These are phyloP conservation scores for Dendrophyllia cribrosa DNA, from an alignment of 64 coral and sea anemone genomes.

Conservation along the genomic window DNA sequence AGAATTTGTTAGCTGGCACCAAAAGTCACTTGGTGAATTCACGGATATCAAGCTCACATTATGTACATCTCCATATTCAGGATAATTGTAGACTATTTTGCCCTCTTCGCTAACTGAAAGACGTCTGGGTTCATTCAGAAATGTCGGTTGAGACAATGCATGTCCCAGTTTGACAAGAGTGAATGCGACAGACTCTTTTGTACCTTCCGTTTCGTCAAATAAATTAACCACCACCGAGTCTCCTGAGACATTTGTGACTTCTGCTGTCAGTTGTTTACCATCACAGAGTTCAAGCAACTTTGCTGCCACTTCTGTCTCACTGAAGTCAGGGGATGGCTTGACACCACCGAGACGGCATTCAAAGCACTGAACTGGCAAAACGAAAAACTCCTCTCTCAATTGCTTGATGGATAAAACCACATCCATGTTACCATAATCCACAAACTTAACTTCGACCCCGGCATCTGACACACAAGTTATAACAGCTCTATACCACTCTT, in stretches of 20 bases:
- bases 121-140: slow-evolving; percentile 38
- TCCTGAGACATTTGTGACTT: slow-evolving; percentile 53
- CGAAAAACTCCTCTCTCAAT: slow-evolving; percentile 76
- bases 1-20: slow-evolving; percentile 69
- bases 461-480: slow-evolving; percentile 36
- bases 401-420: slow-evolving; percentile 68
- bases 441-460: slow-evolving; percentile 84
- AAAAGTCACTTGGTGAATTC: slow-evolving; percentile 70
- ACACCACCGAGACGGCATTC: slow-evolving; percentile 78
- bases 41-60: slow-evolving; percentile 46
- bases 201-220: slow-evolving; percentile 24
- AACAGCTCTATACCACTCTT: slow-evolving; percentile 90
- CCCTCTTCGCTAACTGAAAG: slow-evolving; percentile 58
- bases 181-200: slow-evolving; percentile 61
- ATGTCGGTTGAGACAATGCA: slow-evolving; percentile 45
- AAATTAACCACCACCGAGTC: slow-evolving; percentile 58
- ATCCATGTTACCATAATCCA: slow-evolving; percentile 97
- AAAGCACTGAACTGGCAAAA: slow-evolving; percentile 85
- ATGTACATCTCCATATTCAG: slow-evolving; percentile 40
- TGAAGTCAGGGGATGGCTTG: slow-evolving; percentile 6
- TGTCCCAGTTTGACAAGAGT: slow-evolving; percentile 32
- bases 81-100: slow-evolving; percentile 36
- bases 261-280: slow-evolving; percentile 55
- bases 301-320: slow-evolving; percentile 37
- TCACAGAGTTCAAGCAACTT: slow-evolving; percentile 62